A percentile compares a stretch with the other conserved stretches of the same genome.
Conservation (phyloP, 2,888 invertebrate species). For the Parascotia fuliginaria region DNA sequence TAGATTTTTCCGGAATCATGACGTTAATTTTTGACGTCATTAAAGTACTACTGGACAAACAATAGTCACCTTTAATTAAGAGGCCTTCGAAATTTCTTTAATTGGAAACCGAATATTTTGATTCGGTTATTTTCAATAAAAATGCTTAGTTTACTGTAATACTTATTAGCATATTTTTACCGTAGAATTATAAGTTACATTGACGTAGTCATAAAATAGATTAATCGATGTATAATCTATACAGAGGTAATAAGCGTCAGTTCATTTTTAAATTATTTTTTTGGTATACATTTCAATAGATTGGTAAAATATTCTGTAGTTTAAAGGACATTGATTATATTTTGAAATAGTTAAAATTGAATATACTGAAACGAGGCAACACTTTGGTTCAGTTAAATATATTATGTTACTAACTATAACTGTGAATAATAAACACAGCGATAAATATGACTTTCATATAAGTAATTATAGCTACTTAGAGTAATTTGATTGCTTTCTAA, state of each 20-base stretch:
- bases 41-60: conserved; percentile 21
- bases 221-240: conserved; percentile 17
- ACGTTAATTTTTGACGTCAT: conserved; percentile 29
- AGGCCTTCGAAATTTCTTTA: conserved; percentile 34
- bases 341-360: conserved; percentile 1
- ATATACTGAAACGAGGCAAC: not conserved
- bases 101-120: conserved; percentile 19
- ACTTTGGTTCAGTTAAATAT: not conserved
- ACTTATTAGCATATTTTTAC: conserved; percentile 20
- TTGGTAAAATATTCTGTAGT: conserved; percentile 3
- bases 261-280: conserved; percentile 23
- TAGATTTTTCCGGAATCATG: conserved; percentile 8
- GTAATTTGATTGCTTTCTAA: conserved; percentile 31
- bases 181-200: conserved; percentile 14
- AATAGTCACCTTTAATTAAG: conserved; percentile 33
- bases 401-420: not conserved
- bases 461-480: conserved; percentile 2
- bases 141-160: conserved; percentile 25
- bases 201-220: conserved; percentile 15
- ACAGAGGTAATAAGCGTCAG: conserved; percentile 30
- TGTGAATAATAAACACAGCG: not conserved
- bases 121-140: conserved; percentile 15
- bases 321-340: not conserved
- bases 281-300: conserved; percentile 27
- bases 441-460: not conserved